Base-by-base conservation (phyloP, 2,888 invertebrate species). In the Eupelmus urozonus region DNA sequence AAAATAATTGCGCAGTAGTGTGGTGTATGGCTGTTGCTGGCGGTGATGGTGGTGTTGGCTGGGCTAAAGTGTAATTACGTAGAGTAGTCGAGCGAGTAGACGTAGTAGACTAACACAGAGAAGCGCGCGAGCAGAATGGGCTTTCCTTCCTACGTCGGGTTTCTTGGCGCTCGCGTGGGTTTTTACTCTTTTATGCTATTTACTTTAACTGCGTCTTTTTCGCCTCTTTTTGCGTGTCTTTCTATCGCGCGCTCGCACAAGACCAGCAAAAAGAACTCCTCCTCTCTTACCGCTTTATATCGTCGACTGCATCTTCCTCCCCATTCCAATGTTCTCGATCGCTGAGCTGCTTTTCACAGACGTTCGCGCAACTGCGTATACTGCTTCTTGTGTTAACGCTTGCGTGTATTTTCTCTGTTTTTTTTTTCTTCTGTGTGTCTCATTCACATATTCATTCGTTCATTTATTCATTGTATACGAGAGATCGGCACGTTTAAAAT, bases 1-100 rank as follows among this genome's bases (percentile, higher is more conserved):
- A 34, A 34, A 76, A 76, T 60, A 51, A 40, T 71, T 45, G 71
- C n/a, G 5, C 42, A 60, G 34, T 62, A 49, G 25, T 55, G n/a
- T 16, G 34, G 51, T 34, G 23, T 27, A n/a, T 20, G 57, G 16
- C 18, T 55, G 40, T 34, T 29, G 20, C 45, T 34, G 34, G 34
- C 34, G 62, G 23, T 62, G 45, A 40, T 63, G 63, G 25, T 62
- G 69, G 13, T 60, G 73, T 55, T 67, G 62, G 62, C 25, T 67
- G 70, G 66, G 63, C 70, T 57, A 65, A 59, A 69, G 66, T 75
- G 77, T 60, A 81, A 78, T 82, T 80, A 81, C 67, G 77, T 81
- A 81, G 81, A 80, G 80, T 81, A 82, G 81, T 80, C 74, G 69
- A 65, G 75, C 76, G 74, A 45, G 57, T 67, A 71, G 69, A 73